Percentiles rank a stretch among this genome's conserved stretches.
phyloP scores from a whole-genome alignment of 2,113 vertebrate species.

The Lichenostomus cassidix region DNA sequence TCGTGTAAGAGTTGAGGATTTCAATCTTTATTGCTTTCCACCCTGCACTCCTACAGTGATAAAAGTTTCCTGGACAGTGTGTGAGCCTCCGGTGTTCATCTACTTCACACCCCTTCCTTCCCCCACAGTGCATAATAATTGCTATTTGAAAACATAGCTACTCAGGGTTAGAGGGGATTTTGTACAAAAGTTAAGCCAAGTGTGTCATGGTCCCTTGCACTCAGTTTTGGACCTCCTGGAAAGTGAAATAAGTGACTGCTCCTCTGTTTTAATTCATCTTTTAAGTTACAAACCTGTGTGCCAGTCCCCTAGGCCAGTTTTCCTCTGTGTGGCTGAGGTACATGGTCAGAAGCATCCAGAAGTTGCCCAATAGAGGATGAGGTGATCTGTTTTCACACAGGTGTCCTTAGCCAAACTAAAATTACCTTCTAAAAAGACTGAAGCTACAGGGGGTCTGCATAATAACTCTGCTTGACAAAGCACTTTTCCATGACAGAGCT shows the following conservation, averaged over 20 bases:
- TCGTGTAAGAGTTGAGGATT: background rate
- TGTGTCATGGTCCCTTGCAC: fast-evolving
- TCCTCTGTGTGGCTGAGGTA: background rate
- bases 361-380: background rate
- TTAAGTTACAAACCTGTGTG: background rate
- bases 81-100: background rate
- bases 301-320: background rate
- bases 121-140: background rate
- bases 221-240: background rate
- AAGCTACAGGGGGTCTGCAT: background rate
- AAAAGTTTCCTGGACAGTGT: background rate
- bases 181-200: background rate
- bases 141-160: background rate
- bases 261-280: background rate
- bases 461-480: background rate
- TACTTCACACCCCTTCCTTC: background rate
- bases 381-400: background rate
- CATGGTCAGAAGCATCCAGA: background rate
- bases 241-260: background rate
- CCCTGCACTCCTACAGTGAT: background rate
- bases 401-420: background rate
- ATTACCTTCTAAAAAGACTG: background rate
- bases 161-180: background rate
- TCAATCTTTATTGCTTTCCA: background rate
- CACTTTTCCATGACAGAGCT: background rate